Percentiles rank a stretch among this genome's conserved stretches.
These are phyloP conservation scores for Ardeotis arabs DNA, from an alignment of 2,113 vertebrate species.

Conservation along the genomic window DNA sequence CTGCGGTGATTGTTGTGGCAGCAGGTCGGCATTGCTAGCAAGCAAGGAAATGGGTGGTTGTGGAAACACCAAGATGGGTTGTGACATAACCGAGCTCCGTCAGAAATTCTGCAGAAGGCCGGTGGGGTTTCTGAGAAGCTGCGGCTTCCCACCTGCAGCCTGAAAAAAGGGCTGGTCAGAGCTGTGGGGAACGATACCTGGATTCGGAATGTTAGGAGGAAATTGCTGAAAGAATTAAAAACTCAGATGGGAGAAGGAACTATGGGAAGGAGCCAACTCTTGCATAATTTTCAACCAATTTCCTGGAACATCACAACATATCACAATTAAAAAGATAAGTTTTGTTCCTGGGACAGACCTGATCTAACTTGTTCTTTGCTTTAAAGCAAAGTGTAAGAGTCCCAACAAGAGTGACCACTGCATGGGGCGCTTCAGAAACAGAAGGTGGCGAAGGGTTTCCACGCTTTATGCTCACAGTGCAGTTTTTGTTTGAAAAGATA, in stretches of 20 bases:
- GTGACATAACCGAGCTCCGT: accelerated
- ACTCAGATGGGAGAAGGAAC: not conserved
- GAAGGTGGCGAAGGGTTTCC: accelerated
- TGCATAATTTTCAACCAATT: accelerated
- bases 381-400: not conserved
- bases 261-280: accelerated
- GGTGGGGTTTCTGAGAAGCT: accelerated
- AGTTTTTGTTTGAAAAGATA: not conserved
- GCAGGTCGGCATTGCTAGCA: accelerated
- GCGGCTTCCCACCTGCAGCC: not conserved
- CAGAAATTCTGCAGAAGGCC: not conserved
- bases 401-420: accelerated
- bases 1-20: not conserved
- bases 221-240: not conserved
- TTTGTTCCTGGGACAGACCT: not conserved
- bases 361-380: not conserved
- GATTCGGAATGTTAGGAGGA: accelerated
- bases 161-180: accelerated
- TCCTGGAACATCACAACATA: not conserved
- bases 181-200: accelerated
- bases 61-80: not conserved
- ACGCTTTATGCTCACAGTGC: not conserved
- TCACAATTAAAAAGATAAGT: accelerated
- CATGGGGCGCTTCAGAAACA: not conserved
- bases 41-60: accelerated